Evolutionary conservation across 37 sponge, comb jelly and placozoan genomes (phyloP).

Genomic region (Spongilla lacustris): DNA sequence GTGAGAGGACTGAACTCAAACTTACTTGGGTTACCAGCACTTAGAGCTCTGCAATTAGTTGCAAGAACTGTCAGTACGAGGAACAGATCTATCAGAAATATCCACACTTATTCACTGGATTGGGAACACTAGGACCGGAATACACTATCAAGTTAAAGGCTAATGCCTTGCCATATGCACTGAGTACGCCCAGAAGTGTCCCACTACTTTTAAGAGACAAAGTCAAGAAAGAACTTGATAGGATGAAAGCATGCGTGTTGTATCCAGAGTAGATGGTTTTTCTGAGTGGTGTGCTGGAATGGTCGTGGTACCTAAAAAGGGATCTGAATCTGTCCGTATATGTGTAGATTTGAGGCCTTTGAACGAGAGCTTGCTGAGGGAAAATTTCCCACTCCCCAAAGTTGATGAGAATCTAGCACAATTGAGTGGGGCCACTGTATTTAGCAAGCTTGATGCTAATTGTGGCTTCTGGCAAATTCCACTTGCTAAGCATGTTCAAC

Average conservation of each 20-base stretch:
- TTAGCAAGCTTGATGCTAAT: too few species aligned
- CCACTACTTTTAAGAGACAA: constrained; percentile 23
- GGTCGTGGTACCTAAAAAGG: constrained; percentile 46
- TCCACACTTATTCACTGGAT: constrained; percentile 39
- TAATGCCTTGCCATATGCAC: constrained; percentile 24
- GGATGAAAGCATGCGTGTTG: constrained; percentile 44
- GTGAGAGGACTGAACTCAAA: constrained; percentile 37
- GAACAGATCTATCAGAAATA: background rate
- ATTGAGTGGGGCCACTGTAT: constrained; percentile 36
- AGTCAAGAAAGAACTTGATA: constrained; percentile 27
- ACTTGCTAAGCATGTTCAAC: constrained; percentile 5
- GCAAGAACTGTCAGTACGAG: constrained; percentile 8
- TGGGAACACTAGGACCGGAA: constrained; percentile 38
- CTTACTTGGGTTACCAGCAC: constrained; percentile 52
- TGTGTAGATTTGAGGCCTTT: constrained; percentile 41
- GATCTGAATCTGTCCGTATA: constrained; percentile 21
- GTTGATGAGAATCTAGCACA: constrained; percentile 52
- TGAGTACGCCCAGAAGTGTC: constrained; percentile 26
- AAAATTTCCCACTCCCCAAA: constrained; percentile 55
- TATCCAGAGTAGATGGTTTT: constrained; percentile 26
- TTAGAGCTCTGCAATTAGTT: constrained; percentile 37
- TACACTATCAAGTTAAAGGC: constrained; percentile 41
- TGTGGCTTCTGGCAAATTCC: constrained; percentile 67
- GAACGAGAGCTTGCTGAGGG: constrained; percentile 41
- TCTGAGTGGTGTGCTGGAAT: constrained; percentile 60